Evolutionary conservation across 2,888 invertebrate genomes (phyloP).

Genomic region (Pasiphila rectangulata): DNA sequence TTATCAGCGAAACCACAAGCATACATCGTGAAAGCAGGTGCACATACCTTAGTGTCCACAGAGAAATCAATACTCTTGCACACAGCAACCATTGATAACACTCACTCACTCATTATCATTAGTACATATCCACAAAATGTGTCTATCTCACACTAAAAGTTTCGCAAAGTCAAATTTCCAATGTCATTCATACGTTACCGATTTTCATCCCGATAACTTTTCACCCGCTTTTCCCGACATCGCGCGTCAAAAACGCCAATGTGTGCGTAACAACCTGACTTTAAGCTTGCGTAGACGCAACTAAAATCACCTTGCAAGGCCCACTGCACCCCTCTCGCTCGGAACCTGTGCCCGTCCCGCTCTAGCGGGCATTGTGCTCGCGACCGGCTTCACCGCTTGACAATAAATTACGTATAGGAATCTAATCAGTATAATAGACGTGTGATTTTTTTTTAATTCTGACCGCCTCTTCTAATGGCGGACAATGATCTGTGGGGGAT

Average conservation of each 20-base stretch:
- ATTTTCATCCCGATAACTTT: slow-evolving; percentile 38
- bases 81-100: slow-evolving; percentile 31
- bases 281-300: slow-evolving; percentile 76
- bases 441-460: slow-evolving; percentile 66
- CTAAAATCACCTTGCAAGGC: slow-evolving; percentile 82
- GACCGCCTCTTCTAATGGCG: slow-evolving; percentile 50
- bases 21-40: slow-evolving; percentile 25
- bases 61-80: slow-evolving; percentile 24
- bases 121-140: slow-evolving; percentile 26
- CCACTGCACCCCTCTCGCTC: slow-evolving; percentile 69
- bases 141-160: slow-evolving; percentile 12
- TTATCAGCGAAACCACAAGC: slow-evolving; percentile 1
- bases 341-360: slow-evolving; percentile 51
- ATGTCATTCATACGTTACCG: slow-evolving; percentile 33
- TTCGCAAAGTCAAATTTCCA: slow-evolving; percentile 10
- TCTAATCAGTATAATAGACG: slow-evolving; percentile 79
- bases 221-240: slow-evolving; percentile 48
- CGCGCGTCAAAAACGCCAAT: slow-evolving; percentile 52
- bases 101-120: slow-evolving; percentile 25
- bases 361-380: slow-evolving; percentile 78
- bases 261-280: slow-evolving; percentile 74
- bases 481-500: slow-evolving; percentile 37
- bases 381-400: slow-evolving; percentile 63
- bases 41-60: slow-evolving; percentile 31
- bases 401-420: slow-evolving; percentile 79